Base-by-base conservation (phyloP, 1,140 invertebrate genomes). In the Oncopeltus fasciatus region DNA sequence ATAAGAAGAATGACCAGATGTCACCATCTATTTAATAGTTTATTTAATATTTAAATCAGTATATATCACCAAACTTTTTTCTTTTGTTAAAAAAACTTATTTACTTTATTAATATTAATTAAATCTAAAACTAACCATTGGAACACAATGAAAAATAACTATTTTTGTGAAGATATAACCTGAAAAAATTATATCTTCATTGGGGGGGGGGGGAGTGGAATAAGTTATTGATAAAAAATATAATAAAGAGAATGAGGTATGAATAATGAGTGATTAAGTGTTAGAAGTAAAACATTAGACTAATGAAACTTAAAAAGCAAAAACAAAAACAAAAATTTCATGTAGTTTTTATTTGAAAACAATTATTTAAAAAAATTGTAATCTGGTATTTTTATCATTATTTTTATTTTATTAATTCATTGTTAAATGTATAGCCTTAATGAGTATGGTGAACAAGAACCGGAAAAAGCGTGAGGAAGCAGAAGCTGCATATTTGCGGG, bases 401-500 rank as follows among this genome's bases (percentile, higher is more conserved):
- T 38, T 38, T 9, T 12, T n/a, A 44, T 27, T n/a, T 26, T 1
- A 44, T n/a, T n/a, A n/a, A n/a, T n/a, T n/a, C n/a, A 12, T 20
- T 59, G 21, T 4, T 28, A 11, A 12, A 9, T 24, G 9, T 21
- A 44, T 26, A 59, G 58, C 58, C 11, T 18, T 59, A 14, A 59
- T 59, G 24, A n/a, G n/a, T 16, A 26, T 59, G 33, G 43, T 47
- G 8, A 43, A 59, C 18, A 46, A 43, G n/a, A 59, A 59, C 26
- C 33, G 43, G 2, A 59, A 59, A 24, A 9, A 14, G 18, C 43
- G 44, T 26, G 58, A 59, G 26, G 58, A 2, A 46, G 58, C 58
- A 26, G 58, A 59, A 26, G 24, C 14, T 27, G 24, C 26, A 46
- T 47, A 14, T 38, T 38, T 8, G 31, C 14, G 5, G 14, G 31